Percentiles rank a stretch among this genome's conserved stretches.
Conservation (phyloP, 2,113 vertebrate genomes). For the Gambusia affinis region DNA sequence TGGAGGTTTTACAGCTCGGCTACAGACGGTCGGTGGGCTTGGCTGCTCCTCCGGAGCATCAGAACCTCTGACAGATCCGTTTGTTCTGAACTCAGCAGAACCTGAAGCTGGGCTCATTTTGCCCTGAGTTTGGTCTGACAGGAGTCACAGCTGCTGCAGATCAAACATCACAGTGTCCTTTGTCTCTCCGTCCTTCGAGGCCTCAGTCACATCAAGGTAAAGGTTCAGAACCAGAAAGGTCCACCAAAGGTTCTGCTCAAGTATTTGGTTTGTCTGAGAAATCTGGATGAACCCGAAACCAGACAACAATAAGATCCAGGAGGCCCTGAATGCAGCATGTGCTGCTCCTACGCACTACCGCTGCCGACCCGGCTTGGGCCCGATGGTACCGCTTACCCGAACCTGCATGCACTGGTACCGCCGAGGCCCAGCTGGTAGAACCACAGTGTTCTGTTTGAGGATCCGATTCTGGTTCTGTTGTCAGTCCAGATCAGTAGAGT, state of each 20-base stretch:
- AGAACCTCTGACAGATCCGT: not conserved
- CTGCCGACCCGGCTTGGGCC: no score
- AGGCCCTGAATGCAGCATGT: not conserved
- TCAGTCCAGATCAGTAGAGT: no score
- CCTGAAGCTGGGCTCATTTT: not conserved
- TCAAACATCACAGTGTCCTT: not conserved
- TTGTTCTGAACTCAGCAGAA: not conserved
- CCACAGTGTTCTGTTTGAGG: no score
- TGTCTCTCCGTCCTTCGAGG: not conserved
- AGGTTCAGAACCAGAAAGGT: not conserved
- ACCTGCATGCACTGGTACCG: no score
- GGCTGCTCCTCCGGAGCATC: no score
- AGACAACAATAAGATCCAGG: not conserved
- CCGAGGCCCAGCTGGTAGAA: no score
- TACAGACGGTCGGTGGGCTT: no score
- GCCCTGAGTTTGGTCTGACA: conserved; percentile 32
- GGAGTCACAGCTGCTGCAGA: conserved; percentile 5
- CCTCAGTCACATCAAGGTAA: not conserved
- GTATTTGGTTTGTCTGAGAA: not conserved
- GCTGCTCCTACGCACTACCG: not conserved
- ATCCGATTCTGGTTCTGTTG: no score
- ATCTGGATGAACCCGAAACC: not conserved
- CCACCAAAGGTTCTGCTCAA: not conserved
- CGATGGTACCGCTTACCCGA: no score
- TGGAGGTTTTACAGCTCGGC: no score